Evolutionary conservation across 2,113 vertebrate genomes (phyloP), one percentile per base, ranked within the genome.

Genomic region (Vidua macroura): DNA sequence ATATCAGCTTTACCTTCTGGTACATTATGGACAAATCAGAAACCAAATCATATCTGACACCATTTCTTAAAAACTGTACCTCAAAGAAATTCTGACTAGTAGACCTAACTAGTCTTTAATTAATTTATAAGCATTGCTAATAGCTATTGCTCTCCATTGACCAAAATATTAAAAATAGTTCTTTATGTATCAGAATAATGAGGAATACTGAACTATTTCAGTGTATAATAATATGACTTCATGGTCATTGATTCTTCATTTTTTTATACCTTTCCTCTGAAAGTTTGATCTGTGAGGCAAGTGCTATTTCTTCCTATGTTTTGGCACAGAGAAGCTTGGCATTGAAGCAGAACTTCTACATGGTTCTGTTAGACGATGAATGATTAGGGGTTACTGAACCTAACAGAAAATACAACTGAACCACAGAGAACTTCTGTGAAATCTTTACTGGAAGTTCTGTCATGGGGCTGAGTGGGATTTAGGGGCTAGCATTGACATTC

Each of bases 321-420:
- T 31, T 66, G 28, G 11, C n/a, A 39, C 15, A 64, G 12, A 15
- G 59, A 69, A 52, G 3, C 19, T 62, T 1, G 1, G 17, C 23
- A 58, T 6, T 63, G 55, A 74, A 60, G 31, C 20, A 88, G 14
- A 74, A 64, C 5, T 4, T 51, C 9, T 49, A 5, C 0, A 0
- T 28, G 13, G 4, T 49, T 52, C 28, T 46, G 8, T 31, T 51
- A 55, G 18, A 75, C 7, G 63, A 33, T 67, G 13, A 70, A 69
- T 35, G 59, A 64, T 41, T 31, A 44, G 39, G 44, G 10, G 11
- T 76, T 66, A 37, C 13, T 51, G 44, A 59, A 35, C n/a, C 23
- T 35, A 37, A 35, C 15, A 25, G 56, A 55, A 77, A 39, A 22
- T 25, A 35, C 4, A 44, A 13, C 16, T 77, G 80, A 80, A 79